Conservation (phyloP, 2,113 vertebrate species). For the Eleginops maclovinus region DNA sequence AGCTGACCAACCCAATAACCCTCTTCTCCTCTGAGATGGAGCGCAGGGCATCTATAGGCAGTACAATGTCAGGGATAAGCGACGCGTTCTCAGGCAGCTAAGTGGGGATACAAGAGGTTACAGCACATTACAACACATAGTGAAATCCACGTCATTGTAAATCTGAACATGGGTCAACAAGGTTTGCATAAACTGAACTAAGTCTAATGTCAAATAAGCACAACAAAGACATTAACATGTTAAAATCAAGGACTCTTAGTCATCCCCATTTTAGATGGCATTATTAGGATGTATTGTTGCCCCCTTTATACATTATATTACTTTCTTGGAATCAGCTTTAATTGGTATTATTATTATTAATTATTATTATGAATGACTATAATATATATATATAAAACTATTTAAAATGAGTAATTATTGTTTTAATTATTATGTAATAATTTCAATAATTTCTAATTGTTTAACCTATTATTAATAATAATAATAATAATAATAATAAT, state of each 20-base stretch:
- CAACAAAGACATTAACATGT: not conserved
- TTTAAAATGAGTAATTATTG: no score
- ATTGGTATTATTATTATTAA: no score
- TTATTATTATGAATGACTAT: no score
- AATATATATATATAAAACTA: no score
- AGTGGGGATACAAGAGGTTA: not conserved
- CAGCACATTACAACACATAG: not conserved
- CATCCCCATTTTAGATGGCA: no score
- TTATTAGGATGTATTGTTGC: no score
- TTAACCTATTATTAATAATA: no score
- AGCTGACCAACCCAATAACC: conserved; percentile 62
- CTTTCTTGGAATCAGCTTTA: no score
- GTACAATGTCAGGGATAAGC: conserved; percentile 31
- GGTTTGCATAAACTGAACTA: not conserved
- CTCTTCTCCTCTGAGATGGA: conserved; percentile 1
- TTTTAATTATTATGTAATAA: no score
- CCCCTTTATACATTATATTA: no score
- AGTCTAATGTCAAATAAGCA: not conserved
- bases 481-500: no score
- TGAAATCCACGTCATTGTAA: not conserved
- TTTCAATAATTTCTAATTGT: no score
- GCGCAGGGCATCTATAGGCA: conserved; percentile 55
- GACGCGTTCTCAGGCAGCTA: conserved; percentile 18
- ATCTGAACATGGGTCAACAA: not conserved
- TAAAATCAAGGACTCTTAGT: not conserved